Evolutionary conservation across 2,797 vertebrate genomes (phyloP).

Genomic region (Typhlichthys subterraneus): DNA sequence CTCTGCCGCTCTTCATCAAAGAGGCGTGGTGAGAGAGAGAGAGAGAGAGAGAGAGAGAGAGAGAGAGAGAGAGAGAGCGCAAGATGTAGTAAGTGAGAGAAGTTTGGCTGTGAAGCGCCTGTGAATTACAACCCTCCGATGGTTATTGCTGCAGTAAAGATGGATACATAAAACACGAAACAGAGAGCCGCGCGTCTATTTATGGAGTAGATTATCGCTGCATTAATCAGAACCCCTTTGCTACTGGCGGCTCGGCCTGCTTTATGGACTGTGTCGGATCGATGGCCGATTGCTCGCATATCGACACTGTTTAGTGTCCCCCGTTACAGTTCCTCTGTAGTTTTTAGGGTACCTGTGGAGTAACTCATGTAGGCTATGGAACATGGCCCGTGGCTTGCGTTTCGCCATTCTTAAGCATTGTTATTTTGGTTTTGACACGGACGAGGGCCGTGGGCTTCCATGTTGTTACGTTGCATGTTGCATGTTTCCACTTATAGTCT

Average conservation of each 20-base stretch:
- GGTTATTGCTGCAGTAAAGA: constrained; percentile 79
- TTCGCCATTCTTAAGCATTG: too few species aligned
- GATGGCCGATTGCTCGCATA: constrained; percentile 50
- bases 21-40: constrained; percentile 31
- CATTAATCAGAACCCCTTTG: constrained; percentile 70
- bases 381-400: too few species aligned
- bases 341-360: constrained; percentile 30
- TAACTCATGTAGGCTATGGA: constrained; percentile 18
- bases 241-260: constrained; percentile 21
- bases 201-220: constrained; percentile 78
- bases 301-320: constrained; percentile 21
- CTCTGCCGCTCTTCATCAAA: constrained; percentile 68
- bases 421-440: too few species aligned
- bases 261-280: constrained; percentile 65
- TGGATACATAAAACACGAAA: constrained; percentile 80
- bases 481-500: too few species aligned
- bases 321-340: too few species aligned
- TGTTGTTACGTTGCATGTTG: too few species aligned
- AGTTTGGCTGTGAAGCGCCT: constrained; percentile 65
- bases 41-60: constrained; percentile 3
- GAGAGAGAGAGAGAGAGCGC: constrained; percentile 37
- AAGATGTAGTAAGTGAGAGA: constrained; percentile 56
- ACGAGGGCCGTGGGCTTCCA: too few species aligned
- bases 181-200: constrained; percentile 76
- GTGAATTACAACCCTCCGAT: constrained; percentile 73